A percentile compares a stretch with the other conserved stretches of the same genome.
Evolutionary conservation across 2,113 vertebrate species (phyloP).

Genomic region (Siniperca knerii): DNA sequence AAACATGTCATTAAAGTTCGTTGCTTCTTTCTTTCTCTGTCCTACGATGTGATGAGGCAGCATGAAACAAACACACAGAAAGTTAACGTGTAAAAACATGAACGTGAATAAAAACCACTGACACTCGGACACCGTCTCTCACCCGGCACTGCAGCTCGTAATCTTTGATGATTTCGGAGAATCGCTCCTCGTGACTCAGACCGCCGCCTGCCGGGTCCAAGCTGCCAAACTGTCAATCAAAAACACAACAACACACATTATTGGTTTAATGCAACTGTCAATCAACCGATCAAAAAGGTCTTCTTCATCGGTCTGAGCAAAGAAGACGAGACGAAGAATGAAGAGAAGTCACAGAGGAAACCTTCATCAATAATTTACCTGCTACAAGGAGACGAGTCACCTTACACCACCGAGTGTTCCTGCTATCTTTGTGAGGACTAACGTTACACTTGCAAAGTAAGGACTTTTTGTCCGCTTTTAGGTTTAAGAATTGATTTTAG

Average conservation of each 20-base stretch:
- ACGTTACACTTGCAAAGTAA: neutral
- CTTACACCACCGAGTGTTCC: constrained; percentile 17
- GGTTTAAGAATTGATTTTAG: no score
- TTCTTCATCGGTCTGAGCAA: neutral
- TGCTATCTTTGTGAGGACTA: neutral
- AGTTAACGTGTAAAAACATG: no score
- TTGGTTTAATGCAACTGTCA: neutral
- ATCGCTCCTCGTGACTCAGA: constrained; percentile 82
- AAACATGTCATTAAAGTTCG: neutral
- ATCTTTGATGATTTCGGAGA: constrained; percentile 85
- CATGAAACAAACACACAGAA: no score
- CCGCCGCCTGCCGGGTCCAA: constrained; percentile 77
- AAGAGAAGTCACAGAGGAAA: constrained; percentile 21
- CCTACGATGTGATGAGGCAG: no score
- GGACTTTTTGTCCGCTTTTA: no score
- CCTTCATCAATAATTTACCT: constrained; percentile 55
- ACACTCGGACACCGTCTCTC: neutral
- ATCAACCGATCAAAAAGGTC: neutral
- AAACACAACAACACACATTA: neutral
- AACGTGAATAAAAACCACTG: neutral
- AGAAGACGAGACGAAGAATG: neutral
- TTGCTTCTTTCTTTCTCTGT: neutral
- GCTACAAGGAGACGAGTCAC: constrained; percentile 25
- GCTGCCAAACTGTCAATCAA: constrained; percentile 77
- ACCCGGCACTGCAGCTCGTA: constrained; percentile 90